Conservation (phyloP, 2,888 invertebrate species). For the Geotrupes spiniger region DNA sequence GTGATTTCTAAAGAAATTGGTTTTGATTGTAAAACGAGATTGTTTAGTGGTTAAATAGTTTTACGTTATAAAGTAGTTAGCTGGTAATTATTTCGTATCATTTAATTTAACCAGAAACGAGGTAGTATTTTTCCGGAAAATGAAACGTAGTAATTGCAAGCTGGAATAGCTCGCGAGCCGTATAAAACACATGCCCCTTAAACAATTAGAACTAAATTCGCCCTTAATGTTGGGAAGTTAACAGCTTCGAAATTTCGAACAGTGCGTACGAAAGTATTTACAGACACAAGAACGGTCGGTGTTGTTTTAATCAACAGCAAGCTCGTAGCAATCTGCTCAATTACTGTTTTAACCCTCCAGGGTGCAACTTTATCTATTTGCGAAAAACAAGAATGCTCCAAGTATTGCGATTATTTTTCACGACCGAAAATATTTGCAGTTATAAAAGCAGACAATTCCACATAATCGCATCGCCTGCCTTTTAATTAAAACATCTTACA, state of each 20-base stretch:
- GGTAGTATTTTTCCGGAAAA: not conserved
- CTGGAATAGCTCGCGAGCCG: not conserved
- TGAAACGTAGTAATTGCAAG: conserved; percentile 1
- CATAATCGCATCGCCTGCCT: too few relatives aligned
- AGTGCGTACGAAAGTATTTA: conserved; percentile 21
- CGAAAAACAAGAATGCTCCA: conserved; percentile 31
- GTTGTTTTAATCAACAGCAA: conserved; percentile 42
- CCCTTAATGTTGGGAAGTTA: not conserved
- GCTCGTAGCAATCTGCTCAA: conserved; percentile 41
- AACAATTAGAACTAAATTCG: not conserved
- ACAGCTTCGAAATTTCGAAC: conserved; percentile 23
- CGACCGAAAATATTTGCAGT: not conserved
- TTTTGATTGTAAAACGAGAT: too few relatives aligned
- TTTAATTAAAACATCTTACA: too few relatives aligned
- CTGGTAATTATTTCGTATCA: too few relatives aligned
- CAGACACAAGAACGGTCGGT: conserved; percentile 22
- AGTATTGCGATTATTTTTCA: conserved; percentile 31
- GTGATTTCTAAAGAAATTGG: too few relatives aligned
- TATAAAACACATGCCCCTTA: conserved; percentile 1
- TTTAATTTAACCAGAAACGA: too few relatives aligned
- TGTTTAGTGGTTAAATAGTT: too few relatives aligned
- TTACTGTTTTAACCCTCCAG: conserved; percentile 39
- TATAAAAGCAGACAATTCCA: too few relatives aligned
- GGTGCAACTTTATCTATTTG: conserved; percentile 36
- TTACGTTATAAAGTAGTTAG: too few relatives aligned